Base-by-base conservation (phyloP, 2,888 invertebrate genomes). In the Odontocolon sp. region DNA sequence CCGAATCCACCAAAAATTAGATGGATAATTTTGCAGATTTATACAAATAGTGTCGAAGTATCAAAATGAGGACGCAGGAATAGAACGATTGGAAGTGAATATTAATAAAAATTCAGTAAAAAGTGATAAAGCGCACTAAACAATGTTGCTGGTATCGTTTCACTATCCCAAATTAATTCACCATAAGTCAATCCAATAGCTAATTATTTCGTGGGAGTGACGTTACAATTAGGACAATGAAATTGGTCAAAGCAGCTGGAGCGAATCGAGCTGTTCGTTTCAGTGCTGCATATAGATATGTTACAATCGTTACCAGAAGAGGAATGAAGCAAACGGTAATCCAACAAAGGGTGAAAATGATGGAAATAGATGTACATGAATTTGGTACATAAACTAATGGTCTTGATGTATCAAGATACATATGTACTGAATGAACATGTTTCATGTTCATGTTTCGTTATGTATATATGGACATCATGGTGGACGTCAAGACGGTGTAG, bases 361-460 rank as follows among this genome's bases (percentile, higher is more conserved):
- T 78, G 79, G 77, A 80, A 73, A 79, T 69, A 33, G n/a, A 63
- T 63, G 4, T 16, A 16, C 52, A 23, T 67, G 68, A 42, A 16
- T 16, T 31, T 54, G 23, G 54, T 28, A 36, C 21, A 40, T 38
- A 36, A 67, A 14, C 26, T 36, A 54, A 50, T 40, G 38, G 16
- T 9, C 14, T 40, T 9, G 8, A 28, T 40, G 33, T 45, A 21
- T 14, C 31, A 36, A 28, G 52, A 61, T 61, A 56, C 45, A 11
- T 56, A 63, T 38, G 36, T 36, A n/a, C n/a, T n/a, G n/a, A n/a
- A n/a, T n/a, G n/a, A n/a, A n/a, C n/a, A n/a, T n/a, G n/a, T n/a
- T n/a, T n/a, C n/a, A n/a, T n/a, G n/a, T n/a, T n/a, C n/a, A n/a
- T n/a, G n/a, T n/a, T n/a, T n/a, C n/a, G n/a, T n/a, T n/a, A n/a